These are phyloP conservation scores for Tinea pellionella DNA, from an alignment of 2,888 invertebrate genomes.

Conservation along the genomic window DNA sequence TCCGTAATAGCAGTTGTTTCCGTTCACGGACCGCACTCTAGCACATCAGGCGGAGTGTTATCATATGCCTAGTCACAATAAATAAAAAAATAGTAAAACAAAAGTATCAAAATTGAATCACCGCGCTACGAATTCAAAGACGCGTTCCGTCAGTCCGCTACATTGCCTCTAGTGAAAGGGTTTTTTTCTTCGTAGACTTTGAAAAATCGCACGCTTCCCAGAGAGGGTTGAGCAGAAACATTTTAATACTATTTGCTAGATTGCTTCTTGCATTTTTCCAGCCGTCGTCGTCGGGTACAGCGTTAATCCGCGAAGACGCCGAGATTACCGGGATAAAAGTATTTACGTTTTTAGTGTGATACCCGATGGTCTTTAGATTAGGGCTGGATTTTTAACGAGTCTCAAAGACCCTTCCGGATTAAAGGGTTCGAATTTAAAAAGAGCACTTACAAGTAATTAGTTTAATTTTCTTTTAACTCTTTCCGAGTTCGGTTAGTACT, in stretches of 20 bases:
- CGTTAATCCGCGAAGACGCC: constrained; percentile 65
- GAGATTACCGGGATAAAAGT: constrained; percentile 61
- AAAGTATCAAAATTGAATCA: background rate
- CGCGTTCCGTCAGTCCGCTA: constrained; percentile 60
- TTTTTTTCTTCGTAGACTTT: constrained; percentile 52
- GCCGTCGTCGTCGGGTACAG: constrained; percentile 39
- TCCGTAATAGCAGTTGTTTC: too few species aligned
- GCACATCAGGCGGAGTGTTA: too few species aligned
- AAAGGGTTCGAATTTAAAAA: constrained; percentile 43
- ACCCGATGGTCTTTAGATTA: constrained; percentile 53
- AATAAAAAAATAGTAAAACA: too few species aligned
- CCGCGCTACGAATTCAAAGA: constrained; percentile 43
- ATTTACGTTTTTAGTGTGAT: constrained; percentile 63
- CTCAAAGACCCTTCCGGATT: constrained; percentile 39
- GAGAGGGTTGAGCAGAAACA: constrained; percentile 66
- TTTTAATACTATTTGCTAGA: constrained; percentile 71
- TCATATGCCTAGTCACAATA: too few species aligned
- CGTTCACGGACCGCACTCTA: too few species aligned
- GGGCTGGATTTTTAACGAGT: constrained; percentile 54
- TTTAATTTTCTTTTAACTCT: constrained; percentile 49
- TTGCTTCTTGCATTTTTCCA: constrained; percentile 67
- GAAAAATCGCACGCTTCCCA: constrained; percentile 59
- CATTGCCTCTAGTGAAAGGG: constrained; percentile 56
- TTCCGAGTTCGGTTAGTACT: constrained; percentile 5
- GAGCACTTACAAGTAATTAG: constrained; percentile 60